phyloP scores from a whole-genome alignment of 2,797 vertebrate genomes.

The Neosilurus hyrtlii region DNA sequence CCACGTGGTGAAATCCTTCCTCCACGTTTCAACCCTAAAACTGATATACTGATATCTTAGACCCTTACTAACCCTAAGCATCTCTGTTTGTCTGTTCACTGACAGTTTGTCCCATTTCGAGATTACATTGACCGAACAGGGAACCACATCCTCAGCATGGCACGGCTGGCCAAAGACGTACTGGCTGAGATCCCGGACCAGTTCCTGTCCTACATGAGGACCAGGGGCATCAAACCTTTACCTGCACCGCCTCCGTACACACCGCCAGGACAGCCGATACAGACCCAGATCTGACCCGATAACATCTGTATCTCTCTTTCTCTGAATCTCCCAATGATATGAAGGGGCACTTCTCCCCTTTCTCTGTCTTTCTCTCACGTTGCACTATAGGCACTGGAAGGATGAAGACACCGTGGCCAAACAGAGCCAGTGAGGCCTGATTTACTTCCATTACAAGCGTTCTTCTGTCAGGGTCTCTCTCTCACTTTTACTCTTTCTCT shows the following conservation, averaged over 20 bases:
- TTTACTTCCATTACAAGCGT: slow-evolving; percentile 74
- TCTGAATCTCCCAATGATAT: slow-evolving; percentile 49
- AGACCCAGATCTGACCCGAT: slow-evolving; percentile 89
- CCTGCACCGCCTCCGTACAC: slow-evolving; percentile 93
- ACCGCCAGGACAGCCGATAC: slow-evolving; percentile 80
- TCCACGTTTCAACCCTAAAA: neutral
- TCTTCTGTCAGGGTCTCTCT: slow-evolving; percentile 70
- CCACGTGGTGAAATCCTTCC: neutral
- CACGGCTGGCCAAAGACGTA: slow-evolving; percentile 92
- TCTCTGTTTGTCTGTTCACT: slow-evolving; percentile 23
- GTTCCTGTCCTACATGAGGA: slow-evolving; percentile 96
- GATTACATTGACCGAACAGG: slow-evolving; percentile 95
- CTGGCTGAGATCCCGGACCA: slow-evolving; percentile 95
- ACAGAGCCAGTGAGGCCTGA: slow-evolving; percentile 65
- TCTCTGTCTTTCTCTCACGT: slow-evolving; percentile 54
- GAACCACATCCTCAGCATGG: slow-evolving; percentile 94
- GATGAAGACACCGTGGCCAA: slow-evolving; percentile 36
- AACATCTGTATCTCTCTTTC: slow-evolving; percentile 33
- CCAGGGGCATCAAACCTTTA: slow-evolving; percentile 91
- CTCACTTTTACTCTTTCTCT: slow-evolving; percentile 38
- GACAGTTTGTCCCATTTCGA: slow-evolving; percentile 93
- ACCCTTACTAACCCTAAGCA: neutral
- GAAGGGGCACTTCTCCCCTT: slow-evolving; percentile 46
- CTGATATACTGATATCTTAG: neutral
- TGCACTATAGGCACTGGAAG: slow-evolving; percentile 62